Base-by-base conservation (phyloP, 2,797 vertebrate species). In the Amblyopsis hoosieri region DNA sequence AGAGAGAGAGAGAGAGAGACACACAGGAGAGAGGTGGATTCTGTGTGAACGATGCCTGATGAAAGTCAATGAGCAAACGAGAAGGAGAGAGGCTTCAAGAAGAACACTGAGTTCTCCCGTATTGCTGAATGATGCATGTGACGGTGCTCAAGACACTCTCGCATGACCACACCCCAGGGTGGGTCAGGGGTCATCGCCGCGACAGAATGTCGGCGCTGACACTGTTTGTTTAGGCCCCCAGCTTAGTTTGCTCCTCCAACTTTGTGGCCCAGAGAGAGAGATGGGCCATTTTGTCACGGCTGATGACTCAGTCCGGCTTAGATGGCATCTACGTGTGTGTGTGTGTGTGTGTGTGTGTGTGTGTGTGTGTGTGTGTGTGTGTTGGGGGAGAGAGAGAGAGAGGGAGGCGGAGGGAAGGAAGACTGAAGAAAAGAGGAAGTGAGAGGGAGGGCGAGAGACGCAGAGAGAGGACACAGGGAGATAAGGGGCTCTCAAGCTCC, bases 41-140 rank as follows among this genome's bases (percentile, higher is more conserved):
- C 55, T 31, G 50, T 48, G 1, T 51, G 64, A 71, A 47, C 68
- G 59, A 72, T 64, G 67, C 80, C 60, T 80, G 80, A 76, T 81
- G 69, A 78, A 85, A 83, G 64, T 50, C 65, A 84, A 80, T 61
- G 61, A 81, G 70, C 10, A 42, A 52, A 57, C 37, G 59, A 77
- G 60, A 51, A 42, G 71, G 63, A 50, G 67, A 53, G 64, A 77
- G 69, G 10, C 4, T 48, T 48, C 12, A 45, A 42, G 57, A 57
- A 60, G 66, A 50, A 48, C 60, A 50, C 45, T 54, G 52, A 72
- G 66, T 53, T 12, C 71, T 62, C n/a, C 47, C 4, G 47, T 10
- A 73, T 47, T 55, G 71, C 79, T 90, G 61, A 85, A 87, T 88
- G 78, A 82, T 87, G 85, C 65, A 87, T 85, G 78, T 65, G 65